Percentiles rank a stretch among this genome's conserved stretches.
phyloP scores from a whole-genome alignment of 64 coral and sea anemone genomes.

The Pocillopora verrucosa region DNA sequence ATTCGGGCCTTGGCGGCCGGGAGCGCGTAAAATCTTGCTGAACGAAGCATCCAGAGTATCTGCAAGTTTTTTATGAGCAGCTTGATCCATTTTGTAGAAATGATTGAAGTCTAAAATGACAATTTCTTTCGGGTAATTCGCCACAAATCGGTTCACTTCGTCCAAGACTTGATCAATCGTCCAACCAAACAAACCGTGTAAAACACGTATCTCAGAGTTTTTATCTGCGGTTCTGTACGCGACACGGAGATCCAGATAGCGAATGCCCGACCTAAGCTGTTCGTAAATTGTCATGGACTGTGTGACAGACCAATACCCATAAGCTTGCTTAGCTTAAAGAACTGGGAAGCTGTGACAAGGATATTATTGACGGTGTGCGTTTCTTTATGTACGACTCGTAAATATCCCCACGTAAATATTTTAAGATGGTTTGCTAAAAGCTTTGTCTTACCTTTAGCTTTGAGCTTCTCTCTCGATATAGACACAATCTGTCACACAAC shows the following conservation, averaged over 20 bases:
- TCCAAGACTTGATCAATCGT: slow-evolving; percentile 70
- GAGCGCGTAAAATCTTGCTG: slow-evolving; percentile 63
- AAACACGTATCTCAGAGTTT: slow-evolving; percentile 72
- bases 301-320: slow-evolving; percentile 79
- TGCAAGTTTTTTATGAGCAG: slow-evolving; percentile 77
- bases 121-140: slow-evolving; percentile 74
- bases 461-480: no score
- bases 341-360: no score
- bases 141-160: slow-evolving; percentile 75
- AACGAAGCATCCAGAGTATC: slow-evolving; percentile 79
- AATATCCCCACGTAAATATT: no score
- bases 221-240: slow-evolving; percentile 73
- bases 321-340: no score
- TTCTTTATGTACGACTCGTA: no score
- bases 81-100: slow-evolving; percentile 76
- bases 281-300: slow-evolving; percentile 87
- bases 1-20: slow-evolving; percentile 58
- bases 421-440: no score
- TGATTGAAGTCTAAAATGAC: slow-evolving; percentile 81
- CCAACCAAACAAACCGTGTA: slow-evolving; percentile 90
- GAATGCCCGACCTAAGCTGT: slow-evolving; percentile 78
- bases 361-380: no score
- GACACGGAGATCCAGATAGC: slow-evolving; percentile 89
- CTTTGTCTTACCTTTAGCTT: no score
- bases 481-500: no score